Percentiles rank a stretch among this genome's conserved stretches.
These are phyloP conservation scores for Petrocephalus microphthalmus DNA, from an alignment of 2,113 vertebrate genomes.

Conservation along the genomic window DNA sequence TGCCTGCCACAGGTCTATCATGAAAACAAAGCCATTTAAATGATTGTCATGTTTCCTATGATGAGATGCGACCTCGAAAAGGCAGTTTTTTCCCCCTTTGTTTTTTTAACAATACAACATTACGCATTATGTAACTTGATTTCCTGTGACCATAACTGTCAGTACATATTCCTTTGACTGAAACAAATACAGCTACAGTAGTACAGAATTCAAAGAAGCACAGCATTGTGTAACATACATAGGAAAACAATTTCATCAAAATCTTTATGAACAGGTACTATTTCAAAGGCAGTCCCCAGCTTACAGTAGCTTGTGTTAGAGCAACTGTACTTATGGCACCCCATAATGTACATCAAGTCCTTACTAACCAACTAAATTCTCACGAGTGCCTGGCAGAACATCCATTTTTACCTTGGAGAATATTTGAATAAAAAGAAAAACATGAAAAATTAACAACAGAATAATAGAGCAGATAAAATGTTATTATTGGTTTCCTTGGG, in stretches of 20 bases:
- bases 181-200: constrained; percentile 5
- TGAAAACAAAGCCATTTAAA: neutral
- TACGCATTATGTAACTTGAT: constrained; percentile 1
- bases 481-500: neutral
- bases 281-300: constrained; percentile 1
- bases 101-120: neutral
- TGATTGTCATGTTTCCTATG: constrained; percentile 15
- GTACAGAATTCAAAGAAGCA: constrained; percentile 10
- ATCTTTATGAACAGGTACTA: neutral
- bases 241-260: constrained; percentile 8
- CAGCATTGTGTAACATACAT: neutral
- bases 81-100: neutral
- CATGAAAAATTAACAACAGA: neutral
- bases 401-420: neutral
- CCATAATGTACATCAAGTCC: neutral
- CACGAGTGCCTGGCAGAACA: neutral
- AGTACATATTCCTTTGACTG: constrained; percentile 6
- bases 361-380: neutral
- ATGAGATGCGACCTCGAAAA: neutral
- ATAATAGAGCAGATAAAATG: neutral
- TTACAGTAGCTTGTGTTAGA: neutral
- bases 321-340: neutral
- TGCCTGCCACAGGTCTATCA: neutral
- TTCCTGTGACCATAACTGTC: constrained; percentile 4
- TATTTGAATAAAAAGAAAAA: neutral